These are phyloP conservation scores for Medauroidea extradentata DNA, from an alignment of 1,140 invertebrate genomes.

Conservation along the genomic window DNA sequence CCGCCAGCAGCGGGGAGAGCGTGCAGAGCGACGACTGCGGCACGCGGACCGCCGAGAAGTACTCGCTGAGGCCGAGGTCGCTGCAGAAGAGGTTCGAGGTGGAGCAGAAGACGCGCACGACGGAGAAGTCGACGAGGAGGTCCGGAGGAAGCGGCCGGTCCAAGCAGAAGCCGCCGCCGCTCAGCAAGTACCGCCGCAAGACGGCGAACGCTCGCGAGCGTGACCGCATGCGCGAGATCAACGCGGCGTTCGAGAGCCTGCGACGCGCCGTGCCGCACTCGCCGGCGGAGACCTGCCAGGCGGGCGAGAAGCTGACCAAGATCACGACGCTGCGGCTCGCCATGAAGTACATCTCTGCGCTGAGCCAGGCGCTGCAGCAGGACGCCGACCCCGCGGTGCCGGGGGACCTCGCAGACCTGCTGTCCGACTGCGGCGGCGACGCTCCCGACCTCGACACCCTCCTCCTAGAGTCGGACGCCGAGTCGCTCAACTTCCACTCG, in stretches of 20 bases:
- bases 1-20: neutral
- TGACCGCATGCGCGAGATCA: conserved; percentile 82
- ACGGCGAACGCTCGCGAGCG: conserved; percentile 85
- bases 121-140: neutral
- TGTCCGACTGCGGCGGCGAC: neutral
- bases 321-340: conserved; percentile 82
- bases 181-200: conserved; percentile 85
- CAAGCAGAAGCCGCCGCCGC: conserved; percentile 71
- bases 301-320: conserved; percentile 78
- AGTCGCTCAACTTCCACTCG: neutral
- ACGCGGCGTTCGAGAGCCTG: conserved; percentile 77
- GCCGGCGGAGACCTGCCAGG: conserved; percentile 34
- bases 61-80: conserved; percentile 49
- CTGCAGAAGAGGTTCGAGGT: conserved; percentile 47
- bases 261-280: conserved; percentile 64
- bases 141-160: conserved; percentile 40
- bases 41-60: conserved; percentile 36
- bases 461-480: neutral
- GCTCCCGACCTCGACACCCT: neutral
- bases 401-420: neutral
- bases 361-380: conserved; percentile 4
- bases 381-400: neutral
- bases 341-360: conserved; percentile 62
- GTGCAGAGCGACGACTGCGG: neutral
- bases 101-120: conserved; percentile 37